Evolutionary conservation across 2,797 vertebrate species (phyloP), one percentile per base, ranked within the genome.

Genomic region (Benthosema pterotum): DNA sequence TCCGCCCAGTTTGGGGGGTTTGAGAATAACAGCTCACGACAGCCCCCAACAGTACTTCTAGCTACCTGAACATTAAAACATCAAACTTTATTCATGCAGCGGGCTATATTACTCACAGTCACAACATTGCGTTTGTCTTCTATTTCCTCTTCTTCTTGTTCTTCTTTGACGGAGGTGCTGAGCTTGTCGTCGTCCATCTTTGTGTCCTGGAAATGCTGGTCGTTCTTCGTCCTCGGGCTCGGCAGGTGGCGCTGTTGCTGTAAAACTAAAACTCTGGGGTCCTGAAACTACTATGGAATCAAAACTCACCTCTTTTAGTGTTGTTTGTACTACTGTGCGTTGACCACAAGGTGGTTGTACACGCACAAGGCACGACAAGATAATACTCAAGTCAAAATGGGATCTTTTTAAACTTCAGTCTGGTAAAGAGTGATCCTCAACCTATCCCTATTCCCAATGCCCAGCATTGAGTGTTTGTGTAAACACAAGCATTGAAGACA

Each of bases 311-410:
- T 46, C 12, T 25, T 25, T 5, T 25, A 5, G 1, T 57, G 55
- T 63, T 51, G 55, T 16, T n/a, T 80, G 84, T 46, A 65, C 5
- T 60, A 32, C 57, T 25, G 2, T 0, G 0, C 4, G 0, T 11
- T 0, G 0, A 42, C 8, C 88, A 28, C 0, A 52, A 83, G 87
- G 42, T 52, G 85, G 82, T 66, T 85, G 74, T 3, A 63, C 4
- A 15, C 55, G 2, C 47, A n/a, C 16, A 2, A 8, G 3, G 3
- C 12, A 12, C 19, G 5, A 25, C 3, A 25, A 25, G 22, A 25
- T 25, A 25, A 25, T 25, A 25, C 22, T 25, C 22, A 25, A 25
- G 3, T 25, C 22, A 25, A n/a, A n/a, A n/a, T n/a, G n/a, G n/a
- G n/a, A n/a, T n/a, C n/a, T n/a, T n/a, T n/a, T n/a, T n/a, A n/a